Evolutionary conservation across 2,888 invertebrate genomes (phyloP), one percentile per base, ranked within the genome.

Genomic region (Polymixis lichenea): DNA sequence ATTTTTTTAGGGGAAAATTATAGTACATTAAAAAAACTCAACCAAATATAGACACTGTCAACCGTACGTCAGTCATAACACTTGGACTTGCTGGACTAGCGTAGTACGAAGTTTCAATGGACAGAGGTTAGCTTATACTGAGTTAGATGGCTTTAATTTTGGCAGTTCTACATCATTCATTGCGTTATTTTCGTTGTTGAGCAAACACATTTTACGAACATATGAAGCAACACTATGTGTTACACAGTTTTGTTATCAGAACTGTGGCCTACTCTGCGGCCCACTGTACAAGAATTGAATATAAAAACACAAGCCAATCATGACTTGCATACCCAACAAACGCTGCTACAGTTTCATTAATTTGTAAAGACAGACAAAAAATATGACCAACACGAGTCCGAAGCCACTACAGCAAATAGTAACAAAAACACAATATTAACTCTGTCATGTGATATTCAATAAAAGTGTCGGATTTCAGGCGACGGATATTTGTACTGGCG

Each of bases 401-500:
- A 28, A 60, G 71, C 43, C 55, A 76, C 51, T 58, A 46, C 56
- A 46, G 32, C 49, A 76, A 75, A 72, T 58, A 56, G 60, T 80
- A 87, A 89, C 86, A 86, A 84, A 87, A 89, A 88, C 84, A 82
- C 55, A 78, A 82, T 65, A 85, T 85, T 86, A 62, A 43, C 64
- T 51, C 86, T 83, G 83, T 85, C 84, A 86, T 87, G 88, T 87
- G 90, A 90, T 89, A 91, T 83, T 75, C 71, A 74, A 69, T 72
- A 62, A 62, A 77, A 77, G 86, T 88, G 69, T 91, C 81, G 46
- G 67, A 80, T 91, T 89, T 75, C 90, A 73, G 64, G 74, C 88
- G 83, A 69, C 75, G 78, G 80, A 86, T 90, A 89, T 91, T 91
- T 90, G 87, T 84, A 68, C 84, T 86, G 86, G 75, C 69, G 64